phyloP scores from a whole-genome alignment of 2,888 invertebrate genomes.

The Trichopria drosophilae region DNA sequence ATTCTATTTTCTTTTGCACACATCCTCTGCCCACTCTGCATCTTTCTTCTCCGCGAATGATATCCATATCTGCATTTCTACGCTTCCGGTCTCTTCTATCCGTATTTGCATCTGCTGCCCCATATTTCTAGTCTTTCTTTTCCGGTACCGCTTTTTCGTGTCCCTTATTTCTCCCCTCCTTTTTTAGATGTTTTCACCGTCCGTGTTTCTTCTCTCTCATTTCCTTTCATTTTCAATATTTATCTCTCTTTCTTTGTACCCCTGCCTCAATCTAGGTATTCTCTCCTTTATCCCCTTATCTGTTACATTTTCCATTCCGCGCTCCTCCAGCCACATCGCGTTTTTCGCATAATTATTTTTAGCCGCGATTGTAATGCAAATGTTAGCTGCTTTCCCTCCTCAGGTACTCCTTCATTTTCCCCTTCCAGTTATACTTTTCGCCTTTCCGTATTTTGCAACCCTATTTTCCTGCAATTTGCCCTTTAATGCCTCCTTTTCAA shows the following conservation, averaged over 20 bases:
- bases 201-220: background rate
- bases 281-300: slow-evolving; percentile 27
- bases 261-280: slow-evolving; percentile 29
- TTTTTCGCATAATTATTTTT: slow-evolving; percentile 57
- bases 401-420: slow-evolving; percentile 24
- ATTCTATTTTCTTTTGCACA: slow-evolving; percentile 26
- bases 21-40: slow-evolving; percentile 5
- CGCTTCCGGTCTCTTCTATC: slow-evolving; percentile 37
- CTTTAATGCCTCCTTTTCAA: too few relatives aligned
- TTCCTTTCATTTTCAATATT: slow-evolving; percentile 42
- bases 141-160: slow-evolving; percentile 14
- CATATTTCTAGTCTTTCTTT: slow-evolving; percentile 5
- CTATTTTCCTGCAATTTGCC: too few relatives aligned
- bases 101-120: slow-evolving; percentile 34
- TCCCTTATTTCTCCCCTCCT: slow-evolving; percentile 1
- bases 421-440: background rate
- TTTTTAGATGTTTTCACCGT: too few relatives aligned
- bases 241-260: slow-evolving; percentile 34
- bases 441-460: slow-evolving; percentile 1
- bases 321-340: slow-evolving; percentile 40
- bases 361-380: slow-evolving; percentile 58
- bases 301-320: too few relatives aligned
- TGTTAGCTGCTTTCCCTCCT: slow-evolving; percentile 52
- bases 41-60: background rate
- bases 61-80: slow-evolving; percentile 48